A percentile compares a stretch with the other conserved stretches of the same genome.
phyloP scores from a whole-genome alignment of 23 tunicate genomes.

The Botrylloides violaceus region DNA sequence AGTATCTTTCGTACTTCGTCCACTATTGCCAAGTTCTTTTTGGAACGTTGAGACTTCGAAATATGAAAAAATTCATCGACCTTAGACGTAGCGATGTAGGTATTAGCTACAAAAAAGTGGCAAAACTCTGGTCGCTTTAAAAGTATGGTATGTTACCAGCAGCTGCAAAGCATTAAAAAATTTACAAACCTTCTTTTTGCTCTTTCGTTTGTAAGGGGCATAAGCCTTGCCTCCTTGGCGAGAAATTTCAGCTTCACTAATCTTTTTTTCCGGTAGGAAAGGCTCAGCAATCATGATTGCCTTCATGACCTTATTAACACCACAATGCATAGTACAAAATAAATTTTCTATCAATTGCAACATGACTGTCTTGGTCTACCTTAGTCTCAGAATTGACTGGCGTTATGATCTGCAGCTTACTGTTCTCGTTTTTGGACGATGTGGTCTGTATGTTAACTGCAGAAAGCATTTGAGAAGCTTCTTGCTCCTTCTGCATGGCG shows the following conservation, averaged over 20 bases:
- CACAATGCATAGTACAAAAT: background rate
- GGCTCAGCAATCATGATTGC: background rate
- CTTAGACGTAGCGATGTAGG: too few species aligned
- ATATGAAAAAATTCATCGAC: too few species aligned
- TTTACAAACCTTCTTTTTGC: slow-evolving; percentile 7
- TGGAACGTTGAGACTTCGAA: background rate
- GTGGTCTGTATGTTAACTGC: background rate
- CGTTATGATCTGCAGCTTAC: background rate
- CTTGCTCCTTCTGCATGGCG: slow-evolving; percentile 19
- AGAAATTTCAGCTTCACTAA: slow-evolving; percentile 11
- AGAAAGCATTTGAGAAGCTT: background rate
- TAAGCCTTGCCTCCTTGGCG: slow-evolving; percentile 15
- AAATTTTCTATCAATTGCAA: background rate
- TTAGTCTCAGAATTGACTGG: background rate
- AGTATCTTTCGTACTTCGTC: slow-evolving; percentile 27
- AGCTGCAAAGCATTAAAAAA: background rate
- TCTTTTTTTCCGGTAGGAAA: slow-evolving; percentile 8
- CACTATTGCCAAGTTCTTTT: slow-evolving; percentile 21
- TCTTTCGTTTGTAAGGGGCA: background rate
- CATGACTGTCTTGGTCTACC: background rate
- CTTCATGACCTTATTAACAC: background rate
- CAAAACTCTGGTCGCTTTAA: too few species aligned
- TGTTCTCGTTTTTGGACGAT: background rate
- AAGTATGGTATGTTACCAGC: too few species aligned
- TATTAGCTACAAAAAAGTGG: too few species aligned